A percentile compares a stretch with the other conserved stretches of the same genome.
Conservation (phyloP, 2,888 invertebrate genomes). For the Chymomyza fuscimana region DNA sequence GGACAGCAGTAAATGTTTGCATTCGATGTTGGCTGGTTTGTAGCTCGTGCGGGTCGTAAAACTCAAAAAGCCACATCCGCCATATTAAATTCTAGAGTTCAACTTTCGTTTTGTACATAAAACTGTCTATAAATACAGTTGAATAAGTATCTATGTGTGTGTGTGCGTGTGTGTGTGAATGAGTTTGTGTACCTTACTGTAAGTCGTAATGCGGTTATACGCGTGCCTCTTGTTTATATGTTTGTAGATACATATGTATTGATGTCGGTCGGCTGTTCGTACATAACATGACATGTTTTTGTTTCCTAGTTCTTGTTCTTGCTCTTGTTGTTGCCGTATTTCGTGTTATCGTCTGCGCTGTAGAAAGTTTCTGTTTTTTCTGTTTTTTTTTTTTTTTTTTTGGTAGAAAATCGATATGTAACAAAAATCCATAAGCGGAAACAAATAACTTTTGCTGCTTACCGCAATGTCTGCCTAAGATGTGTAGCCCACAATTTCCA, state of each 20-base stretch:
- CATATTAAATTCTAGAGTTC: constrained; percentile 53
- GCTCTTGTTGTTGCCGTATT: background rate
- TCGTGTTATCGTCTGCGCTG: constrained; percentile 13
- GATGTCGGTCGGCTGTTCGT: background rate
- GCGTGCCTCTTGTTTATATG: constrained; percentile 21
- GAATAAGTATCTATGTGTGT: constrained; percentile 25
- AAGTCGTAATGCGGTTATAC: constrained; percentile 48
- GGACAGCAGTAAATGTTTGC: background rate
- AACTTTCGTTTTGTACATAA: constrained; percentile 49
- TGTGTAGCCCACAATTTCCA: background rate
- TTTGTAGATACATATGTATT: constrained; percentile 23
- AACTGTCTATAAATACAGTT: constrained; percentile 58
- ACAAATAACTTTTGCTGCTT: constrained; percentile 37
- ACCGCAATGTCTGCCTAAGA: constrained; percentile 20
- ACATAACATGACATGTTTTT: constrained; percentile 4
- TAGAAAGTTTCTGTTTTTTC: constrained; percentile 20
- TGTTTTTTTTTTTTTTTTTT: constrained; percentile 40
- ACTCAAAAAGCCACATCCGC: constrained; percentile 54
- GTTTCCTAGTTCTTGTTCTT: constrained; percentile 7
- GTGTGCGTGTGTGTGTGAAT: constrained; percentile 16
- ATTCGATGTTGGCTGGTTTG: background rate
- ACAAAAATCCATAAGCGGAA: constrained; percentile 53
- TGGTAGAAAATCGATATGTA: constrained; percentile 72
- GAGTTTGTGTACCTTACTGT: constrained; percentile 36
- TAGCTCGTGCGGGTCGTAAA: constrained; percentile 30